Evolutionary conservation across 1,140 invertebrate genomes (phyloP), one percentile per base, ranked within the genome.

Genomic region (Drosophila mayri): DNA sequence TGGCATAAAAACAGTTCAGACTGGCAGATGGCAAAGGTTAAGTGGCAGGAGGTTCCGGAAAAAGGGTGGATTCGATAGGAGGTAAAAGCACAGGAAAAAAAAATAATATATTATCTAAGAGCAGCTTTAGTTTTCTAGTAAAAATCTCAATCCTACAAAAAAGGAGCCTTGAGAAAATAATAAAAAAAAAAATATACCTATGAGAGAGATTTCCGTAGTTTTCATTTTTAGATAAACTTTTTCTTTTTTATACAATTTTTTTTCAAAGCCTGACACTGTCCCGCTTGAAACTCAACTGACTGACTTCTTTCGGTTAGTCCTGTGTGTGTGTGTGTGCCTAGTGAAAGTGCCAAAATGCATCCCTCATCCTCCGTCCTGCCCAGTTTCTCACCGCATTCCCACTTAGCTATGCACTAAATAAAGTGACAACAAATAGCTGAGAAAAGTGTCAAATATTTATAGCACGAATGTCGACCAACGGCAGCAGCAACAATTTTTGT

Each of bases 361-460:
- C 28, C 32, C 10, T 22, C 16, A 35, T 25, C 20, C 46, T 35
- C 1, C 30, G 2, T 3, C 38, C 20, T 8, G 25, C 12, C 25
- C 37, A 40, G 14, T 41, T 35, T 40, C 35, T 32, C 47, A 41
- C 38, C 52, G 44, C 54, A 55, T 54, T 46, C 25, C 22, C 35
- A 72, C 37, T 49, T 47, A 40, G 66, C 35, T 35, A 47, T 71
- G 59, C 61, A 73, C 74, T 73, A 77, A 73, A 78, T 79, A 64
- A 79, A 79, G 71, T 79, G 81, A 71, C 71, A 84, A 76, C 77
- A 79, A 83, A 79, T 84, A 66, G 61, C 57, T 84, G 60, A 58
- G 46, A 71, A 74, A 46, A 83, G 70, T 74, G 76, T 63, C 64
- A 76, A 82, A 82, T 82, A 83, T 82, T 79, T 83, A 66, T 66